phyloP scores from a whole-genome alignment of 1,140 invertebrate genomes.

The Brachionus koreanus region DNA sequence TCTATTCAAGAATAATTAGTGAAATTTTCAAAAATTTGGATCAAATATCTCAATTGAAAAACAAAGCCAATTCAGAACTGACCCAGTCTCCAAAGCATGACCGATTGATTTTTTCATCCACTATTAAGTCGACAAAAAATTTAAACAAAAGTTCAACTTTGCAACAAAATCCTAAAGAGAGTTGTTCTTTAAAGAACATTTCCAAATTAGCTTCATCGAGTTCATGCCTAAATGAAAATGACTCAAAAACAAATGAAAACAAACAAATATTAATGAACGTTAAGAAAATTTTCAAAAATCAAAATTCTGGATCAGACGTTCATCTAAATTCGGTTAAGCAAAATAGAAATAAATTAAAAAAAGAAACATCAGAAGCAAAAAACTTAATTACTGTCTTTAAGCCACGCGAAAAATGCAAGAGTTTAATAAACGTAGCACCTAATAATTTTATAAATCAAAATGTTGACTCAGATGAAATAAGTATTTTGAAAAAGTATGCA shows the following conservation, averaged over 20 bases:
- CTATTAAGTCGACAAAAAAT: not conserved
- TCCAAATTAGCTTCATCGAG: not conserved
- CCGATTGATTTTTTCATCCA: not conserved
- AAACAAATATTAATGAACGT: not conserved
- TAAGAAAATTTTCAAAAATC: not conserved
- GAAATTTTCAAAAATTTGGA: conserved; percentile 6
- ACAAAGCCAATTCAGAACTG: not conserved
- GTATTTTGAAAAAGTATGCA: not conserved
- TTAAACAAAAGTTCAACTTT: conserved; percentile 10
- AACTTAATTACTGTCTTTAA: not conserved
- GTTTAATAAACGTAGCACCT: not conserved
- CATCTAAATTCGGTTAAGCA: conserved; percentile 8
- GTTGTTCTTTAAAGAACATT: not conserved
- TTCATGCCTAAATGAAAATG: not conserved
- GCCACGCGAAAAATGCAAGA: not conserved
- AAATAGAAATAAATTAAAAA: not conserved
- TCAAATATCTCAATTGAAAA: not conserved
- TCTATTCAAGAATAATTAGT: conserved; percentile 11
- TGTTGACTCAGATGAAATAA: not conserved
- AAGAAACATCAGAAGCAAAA: not conserved
- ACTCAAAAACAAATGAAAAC: not conserved
- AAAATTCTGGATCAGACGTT: not conserved
- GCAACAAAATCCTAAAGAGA: not conserved
- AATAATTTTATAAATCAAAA: not conserved
- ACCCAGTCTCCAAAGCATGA: conserved; percentile 4